Evolutionary conservation across 2,888 invertebrate genomes (phyloP).

Genomic region (Epirrhoe tristata): DNA sequence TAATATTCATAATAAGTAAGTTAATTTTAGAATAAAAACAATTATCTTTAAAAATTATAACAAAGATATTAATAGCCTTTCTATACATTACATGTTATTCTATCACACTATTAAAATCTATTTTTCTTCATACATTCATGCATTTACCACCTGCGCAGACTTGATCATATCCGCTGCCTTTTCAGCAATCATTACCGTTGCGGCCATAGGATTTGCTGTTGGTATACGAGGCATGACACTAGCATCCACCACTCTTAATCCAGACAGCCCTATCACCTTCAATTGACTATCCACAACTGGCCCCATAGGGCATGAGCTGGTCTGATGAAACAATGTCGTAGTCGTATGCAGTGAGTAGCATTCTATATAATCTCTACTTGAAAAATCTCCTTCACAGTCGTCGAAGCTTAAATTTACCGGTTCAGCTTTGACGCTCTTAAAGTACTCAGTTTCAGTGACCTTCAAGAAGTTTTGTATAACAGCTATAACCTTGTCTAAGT

Average conservation of each 20-base stretch:
- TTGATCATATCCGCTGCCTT: constrained; percentile 68
- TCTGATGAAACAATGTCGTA: constrained; percentile 33
- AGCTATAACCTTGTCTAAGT: constrained; percentile 68
- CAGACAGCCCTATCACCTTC: constrained; percentile 76
- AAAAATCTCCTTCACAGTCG: not conserved
- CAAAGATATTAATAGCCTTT: too few relatives aligned
- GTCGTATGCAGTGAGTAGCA: constrained; percentile 39
- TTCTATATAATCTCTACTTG: constrained; percentile 32
- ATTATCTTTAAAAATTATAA: too few relatives aligned
- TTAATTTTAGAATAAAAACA: not conserved
- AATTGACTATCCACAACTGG: constrained; percentile 44
- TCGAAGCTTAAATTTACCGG: not conserved
- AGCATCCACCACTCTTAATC: constrained; percentile 85
- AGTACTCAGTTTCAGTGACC: constrained; percentile 67
- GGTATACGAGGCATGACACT: constrained; percentile 86
- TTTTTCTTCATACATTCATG: too few relatives aligned
- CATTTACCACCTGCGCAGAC: not conserved
- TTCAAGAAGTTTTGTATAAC: constrained; percentile 60
- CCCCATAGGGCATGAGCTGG: constrained; percentile 47
- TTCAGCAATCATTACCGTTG: constrained; percentile 86
- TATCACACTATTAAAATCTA: too few relatives aligned
- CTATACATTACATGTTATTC: too few relatives aligned
- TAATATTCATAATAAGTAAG: too few relatives aligned
- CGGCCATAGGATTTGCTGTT: constrained; percentile 85
- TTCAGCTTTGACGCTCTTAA: constrained; percentile 58